phyloP scores from a whole-genome alignment of 2,888 invertebrate genomes.

The Athalia rosae region DNA sequence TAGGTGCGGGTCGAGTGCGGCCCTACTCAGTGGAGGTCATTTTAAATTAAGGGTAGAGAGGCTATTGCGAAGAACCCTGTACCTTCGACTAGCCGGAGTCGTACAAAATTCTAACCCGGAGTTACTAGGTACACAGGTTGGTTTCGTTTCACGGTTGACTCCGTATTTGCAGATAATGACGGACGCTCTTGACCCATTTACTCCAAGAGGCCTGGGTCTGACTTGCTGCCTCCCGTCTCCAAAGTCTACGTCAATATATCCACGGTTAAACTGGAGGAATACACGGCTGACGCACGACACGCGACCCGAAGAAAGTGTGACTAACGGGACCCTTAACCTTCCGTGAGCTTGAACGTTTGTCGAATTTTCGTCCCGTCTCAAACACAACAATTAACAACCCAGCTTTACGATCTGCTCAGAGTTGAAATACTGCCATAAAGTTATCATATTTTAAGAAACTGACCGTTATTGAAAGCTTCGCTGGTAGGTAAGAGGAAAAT shows the following conservation, averaged over 20 bases:
- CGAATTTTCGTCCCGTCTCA: background rate
- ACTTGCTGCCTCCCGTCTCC: constrained; percentile 19
- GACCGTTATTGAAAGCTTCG: too few species aligned
- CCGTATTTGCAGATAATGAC: constrained; percentile 39
- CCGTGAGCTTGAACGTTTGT: background rate
- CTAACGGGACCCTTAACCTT: background rate
- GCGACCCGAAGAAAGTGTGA: constrained; percentile 29
- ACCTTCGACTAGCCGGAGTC: background rate
- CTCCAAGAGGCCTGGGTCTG: constrained; percentile 9
- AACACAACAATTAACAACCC: background rate
- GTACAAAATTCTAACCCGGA: constrained; percentile 21
- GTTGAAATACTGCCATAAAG: too few species aligned
- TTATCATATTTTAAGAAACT: too few species aligned
- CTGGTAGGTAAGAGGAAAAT: too few species aligned
- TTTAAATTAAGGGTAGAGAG: constrained; percentile 32
- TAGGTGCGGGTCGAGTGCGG: constrained; percentile 31
- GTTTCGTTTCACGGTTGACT: constrained; percentile 40
- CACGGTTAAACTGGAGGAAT: constrained; percentile 25
- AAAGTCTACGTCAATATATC: constrained; percentile 38
- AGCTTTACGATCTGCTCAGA: background rate
- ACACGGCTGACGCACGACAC: constrained; percentile 30
- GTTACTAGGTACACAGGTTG: constrained; percentile 10
- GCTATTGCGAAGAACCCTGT: constrained; percentile 23
- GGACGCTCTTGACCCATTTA: constrained; percentile 37
- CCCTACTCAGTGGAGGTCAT: constrained; percentile 27